These are phyloP conservation scores for Hyalella azteca DNA, from an alignment of 2,888 invertebrate genomes.

Conservation along the genomic window DNA sequence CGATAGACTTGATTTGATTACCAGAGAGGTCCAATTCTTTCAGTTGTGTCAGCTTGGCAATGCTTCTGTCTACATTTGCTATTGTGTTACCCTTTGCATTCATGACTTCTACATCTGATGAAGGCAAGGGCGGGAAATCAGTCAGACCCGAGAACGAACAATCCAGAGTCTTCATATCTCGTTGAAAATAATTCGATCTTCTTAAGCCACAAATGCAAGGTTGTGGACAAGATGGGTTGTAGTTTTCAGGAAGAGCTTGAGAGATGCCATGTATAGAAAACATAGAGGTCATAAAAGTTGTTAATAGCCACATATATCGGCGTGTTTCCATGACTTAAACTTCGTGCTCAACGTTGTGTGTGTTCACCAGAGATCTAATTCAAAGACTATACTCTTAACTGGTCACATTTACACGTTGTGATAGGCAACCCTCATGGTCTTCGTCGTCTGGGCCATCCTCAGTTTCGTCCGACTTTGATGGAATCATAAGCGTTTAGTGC, in stretches of 20 bases:
- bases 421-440: too few species aligned
- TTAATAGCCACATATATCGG: too few species aligned
- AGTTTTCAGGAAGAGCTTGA: background rate
- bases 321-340: too few species aligned
- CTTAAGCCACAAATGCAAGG: slow-evolving; percentile 58
- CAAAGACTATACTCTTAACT: too few species aligned
- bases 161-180: slow-evolving; percentile 61
- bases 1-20: slow-evolving; percentile 62
- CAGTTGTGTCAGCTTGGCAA: slow-evolving; percentile 61
- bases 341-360: too few species aligned
- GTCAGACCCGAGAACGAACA: slow-evolving; percentile 61
- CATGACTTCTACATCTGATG: slow-evolving; percentile 62
- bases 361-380: too few species aligned
- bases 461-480: too few species aligned
- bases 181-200: slow-evolving; percentile 52
- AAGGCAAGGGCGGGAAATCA: slow-evolving; percentile 61
- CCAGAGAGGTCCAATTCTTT: slow-evolving; percentile 63
- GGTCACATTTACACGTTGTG: too few species aligned
- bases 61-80: slow-evolving; percentile 60
- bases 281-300: background rate
- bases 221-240: slow-evolving; percentile 51
- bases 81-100: slow-evolving; percentile 62
- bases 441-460: too few species aligned
- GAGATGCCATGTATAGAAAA: background rate
- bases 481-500: too few species aligned